phyloP scores from a whole-genome alignment of 1,140 invertebrate species.

The Bradynema listronoti region DNA sequence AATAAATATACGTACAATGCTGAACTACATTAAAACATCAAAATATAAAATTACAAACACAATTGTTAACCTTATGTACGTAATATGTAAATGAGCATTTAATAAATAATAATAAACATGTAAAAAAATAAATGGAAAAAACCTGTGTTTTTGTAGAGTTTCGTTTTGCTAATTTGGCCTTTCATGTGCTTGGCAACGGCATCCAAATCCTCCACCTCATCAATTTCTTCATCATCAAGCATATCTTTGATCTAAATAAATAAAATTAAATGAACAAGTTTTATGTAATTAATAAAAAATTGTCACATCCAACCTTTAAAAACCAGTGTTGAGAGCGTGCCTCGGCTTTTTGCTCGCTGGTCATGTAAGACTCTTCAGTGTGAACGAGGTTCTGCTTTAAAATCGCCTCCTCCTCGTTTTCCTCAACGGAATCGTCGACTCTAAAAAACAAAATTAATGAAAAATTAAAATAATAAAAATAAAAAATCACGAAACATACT shows the following conservation, averaged over 20 bases:
- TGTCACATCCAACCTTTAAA: slow-evolving; percentile 16
- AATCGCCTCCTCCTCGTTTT: slow-evolving; percentile 30
- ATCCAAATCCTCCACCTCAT: slow-evolving; percentile 36
- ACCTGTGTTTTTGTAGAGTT: slow-evolving; percentile 26
- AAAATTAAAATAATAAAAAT: slow-evolving; percentile 11
- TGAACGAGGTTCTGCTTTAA: slow-evolving; percentile 41
- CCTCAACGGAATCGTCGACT: slow-evolving; percentile 18
- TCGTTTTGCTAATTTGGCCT: slow-evolving; percentile 43
- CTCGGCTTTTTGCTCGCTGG: slow-evolving; percentile 25
- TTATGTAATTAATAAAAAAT: background rate
- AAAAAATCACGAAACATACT: background rate
- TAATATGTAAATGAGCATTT: too few species aligned
- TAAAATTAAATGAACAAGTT: slow-evolving; percentile 1
- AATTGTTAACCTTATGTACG: too few species aligned
- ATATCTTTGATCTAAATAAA: slow-evolving; percentile 24
- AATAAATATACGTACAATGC: too few species aligned
- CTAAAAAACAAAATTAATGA: background rate
- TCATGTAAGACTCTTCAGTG: slow-evolving; percentile 27
- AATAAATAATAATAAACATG: too few species aligned
- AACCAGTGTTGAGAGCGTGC: slow-evolving; percentile 37
- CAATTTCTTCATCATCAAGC: slow-evolving; percentile 41
- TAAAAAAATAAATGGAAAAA: slow-evolving; percentile 6
- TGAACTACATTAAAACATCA: too few species aligned
- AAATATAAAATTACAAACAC: too few species aligned
- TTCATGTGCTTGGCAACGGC: slow-evolving; percentile 44